A percentile compares a stretch with the other conserved stretches of the same genome.
phyloP scores from a whole-genome alignment of 2,888 invertebrate genomes.

The Agrilus cyanescens region DNA sequence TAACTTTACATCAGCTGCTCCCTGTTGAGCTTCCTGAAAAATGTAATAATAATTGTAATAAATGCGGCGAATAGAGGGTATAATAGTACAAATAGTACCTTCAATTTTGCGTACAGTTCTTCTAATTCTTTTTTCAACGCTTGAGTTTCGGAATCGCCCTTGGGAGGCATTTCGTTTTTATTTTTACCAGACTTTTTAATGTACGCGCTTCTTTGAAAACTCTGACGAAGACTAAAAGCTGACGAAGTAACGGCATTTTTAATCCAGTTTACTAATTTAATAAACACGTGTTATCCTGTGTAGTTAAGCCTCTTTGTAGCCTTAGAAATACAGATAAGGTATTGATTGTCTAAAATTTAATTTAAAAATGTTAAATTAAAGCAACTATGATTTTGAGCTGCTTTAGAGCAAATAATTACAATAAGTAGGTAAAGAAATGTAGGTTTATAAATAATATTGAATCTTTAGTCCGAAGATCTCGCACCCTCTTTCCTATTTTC shows the following conservation, averaged over 20 bases:
- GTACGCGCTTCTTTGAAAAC: background rate
- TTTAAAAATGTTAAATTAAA: no score
- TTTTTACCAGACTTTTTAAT: background rate
- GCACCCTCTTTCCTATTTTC: no score
- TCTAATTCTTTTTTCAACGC: conserved; percentile 72
- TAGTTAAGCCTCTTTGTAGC: no score
- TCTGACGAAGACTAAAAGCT: background rate
- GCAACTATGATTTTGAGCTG: no score
- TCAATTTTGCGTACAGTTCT: conserved; percentile 63
- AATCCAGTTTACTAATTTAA: no score
- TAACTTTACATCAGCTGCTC: conserved; percentile 62
- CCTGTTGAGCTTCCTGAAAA: conserved; percentile 65
- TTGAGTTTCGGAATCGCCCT: conserved; percentile 71
- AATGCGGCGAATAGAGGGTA: background rate
- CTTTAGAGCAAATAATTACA: no score
- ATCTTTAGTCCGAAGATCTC: no score
- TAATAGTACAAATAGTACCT: conserved; percentile 43
- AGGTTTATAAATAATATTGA: no score
- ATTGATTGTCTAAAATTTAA: background rate
- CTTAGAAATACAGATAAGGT: conserved; percentile 4
- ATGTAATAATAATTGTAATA: conserved; percentile 5
- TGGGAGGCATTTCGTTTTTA: conserved; percentile 53
- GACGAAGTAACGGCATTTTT: no score
- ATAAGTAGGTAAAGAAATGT: no score
- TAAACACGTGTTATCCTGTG: no score